Conservation (phyloP, 2,888 invertebrate species). For the Anaspis maculata region DNA sequence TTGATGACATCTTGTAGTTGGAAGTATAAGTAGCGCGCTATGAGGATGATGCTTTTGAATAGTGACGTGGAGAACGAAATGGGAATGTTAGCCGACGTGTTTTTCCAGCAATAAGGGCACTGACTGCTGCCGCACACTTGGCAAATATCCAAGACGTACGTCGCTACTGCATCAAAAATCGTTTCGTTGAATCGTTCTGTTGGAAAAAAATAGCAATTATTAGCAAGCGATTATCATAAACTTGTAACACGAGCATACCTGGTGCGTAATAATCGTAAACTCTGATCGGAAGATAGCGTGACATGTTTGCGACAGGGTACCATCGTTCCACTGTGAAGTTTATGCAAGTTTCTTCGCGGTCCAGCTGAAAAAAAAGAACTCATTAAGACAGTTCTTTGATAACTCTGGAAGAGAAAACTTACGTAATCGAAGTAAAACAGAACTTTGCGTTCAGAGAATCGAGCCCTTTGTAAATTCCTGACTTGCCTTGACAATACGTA, state of each 20-base stretch:
- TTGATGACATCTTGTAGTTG: constrained; percentile 21
- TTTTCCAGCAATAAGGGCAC: constrained; percentile 85
- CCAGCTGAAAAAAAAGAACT: constrained; percentile 52
- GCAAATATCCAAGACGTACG: constrained; percentile 83
- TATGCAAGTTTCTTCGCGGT: constrained; percentile 76
- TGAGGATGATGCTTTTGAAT: constrained; percentile 24
- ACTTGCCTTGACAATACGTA: constrained; percentile 77
- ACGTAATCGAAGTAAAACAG: constrained; percentile 91
- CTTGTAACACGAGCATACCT: constrained; percentile 47
- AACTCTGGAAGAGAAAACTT: constrained; percentile 40
- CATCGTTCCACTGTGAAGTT: constrained; percentile 90
- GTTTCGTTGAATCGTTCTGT: constrained; percentile 91
- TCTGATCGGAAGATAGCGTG: constrained; percentile 78
- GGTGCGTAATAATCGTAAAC: constrained; percentile 96
- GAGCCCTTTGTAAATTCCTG: constrained; percentile 75
- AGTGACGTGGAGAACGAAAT: constrained; percentile 28
- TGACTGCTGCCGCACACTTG: constrained; percentile 92
- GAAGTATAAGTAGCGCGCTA: constrained; percentile 25
- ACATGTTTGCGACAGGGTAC: constrained; percentile 96
- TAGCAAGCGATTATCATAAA: constrained; percentile 1
- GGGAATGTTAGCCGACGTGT: constrained; percentile 53
- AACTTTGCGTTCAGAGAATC: constrained; percentile 72
- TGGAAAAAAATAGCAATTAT: constrained; percentile 27
- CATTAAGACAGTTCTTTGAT: constrained; percentile 2
- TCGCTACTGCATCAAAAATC: constrained; percentile 79